phyloP scores from a whole-genome alignment of 2,797 vertebrate genomes.

The Orientallactaga sibirica region DNA sequence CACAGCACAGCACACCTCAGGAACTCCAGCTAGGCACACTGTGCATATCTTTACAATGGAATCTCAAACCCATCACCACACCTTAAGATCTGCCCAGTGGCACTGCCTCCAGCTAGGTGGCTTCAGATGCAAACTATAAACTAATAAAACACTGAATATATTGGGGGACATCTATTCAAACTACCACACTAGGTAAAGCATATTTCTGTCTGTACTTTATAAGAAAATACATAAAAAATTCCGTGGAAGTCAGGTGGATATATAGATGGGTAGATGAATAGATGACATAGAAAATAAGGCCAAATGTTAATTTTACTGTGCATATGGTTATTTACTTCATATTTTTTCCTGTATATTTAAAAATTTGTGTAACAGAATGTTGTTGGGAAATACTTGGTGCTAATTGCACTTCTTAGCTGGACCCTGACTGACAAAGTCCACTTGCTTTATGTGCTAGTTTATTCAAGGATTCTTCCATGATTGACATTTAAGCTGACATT shows the following conservation, averaged over 20 bases:
- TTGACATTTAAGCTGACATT: background rate
- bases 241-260: slow-evolving; percentile 33
- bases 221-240: slow-evolving; percentile 44
- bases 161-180: no score
- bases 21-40: no score
- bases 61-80: no score
- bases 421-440: background rate
- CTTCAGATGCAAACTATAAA: no score
- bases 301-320: slow-evolving; percentile 43
- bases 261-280: slow-evolving; percentile 54
- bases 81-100: no score
- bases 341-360: slow-evolving; percentile 31
- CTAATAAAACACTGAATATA: no score
- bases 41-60: no score
- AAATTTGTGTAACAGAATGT: slow-evolving; percentile 22
- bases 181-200: slow-evolving; percentile 44
- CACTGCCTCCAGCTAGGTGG: no score
- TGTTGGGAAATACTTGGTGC: background rate
- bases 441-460: background rate
- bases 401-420: slow-evolving; percentile 20
- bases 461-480: slow-evolving; percentile 18
- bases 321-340: slow-evolving; percentile 4
- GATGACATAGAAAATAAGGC: slow-evolving; percentile 32
- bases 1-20: no score
- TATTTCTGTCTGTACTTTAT: slow-evolving; percentile 72